Evolutionary conservation across 1,140 invertebrate species (phyloP), one percentile per base, ranked within the genome.

Genomic region (Limonius californicus): DNA sequence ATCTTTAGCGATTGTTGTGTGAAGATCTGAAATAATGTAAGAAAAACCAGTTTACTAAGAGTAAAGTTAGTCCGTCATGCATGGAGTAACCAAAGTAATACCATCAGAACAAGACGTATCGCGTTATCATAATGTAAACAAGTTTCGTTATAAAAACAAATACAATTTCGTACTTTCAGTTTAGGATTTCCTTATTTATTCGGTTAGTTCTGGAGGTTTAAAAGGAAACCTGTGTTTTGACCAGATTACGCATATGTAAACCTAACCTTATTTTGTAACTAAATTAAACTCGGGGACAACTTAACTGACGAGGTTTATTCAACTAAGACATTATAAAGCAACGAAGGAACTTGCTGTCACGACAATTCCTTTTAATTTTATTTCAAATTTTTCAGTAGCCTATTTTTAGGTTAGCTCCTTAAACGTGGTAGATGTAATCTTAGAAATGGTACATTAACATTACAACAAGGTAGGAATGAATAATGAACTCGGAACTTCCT

Each of bases 1-100:
- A 27, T 27, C 23, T 27, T 27, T 27, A 27, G 23, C 9, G 23
- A 27, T 27, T 27, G 23, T 27, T 27, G 23, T 27, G 9, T 27
- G 23, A 27, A 27, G 23, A 45, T 45, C 45, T 50, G 45, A 18
- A 50, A 50, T 50, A 21, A 50, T 50, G 19, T 50, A 50, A 50
- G 45, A 50, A 50, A 50, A 50, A 50, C 45, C 45, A 19, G 45
- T 50, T 50, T 50, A 50, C 16, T 50, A 12, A 6, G 14, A 50
- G 16, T 14, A 27, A n/a, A 45, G 45, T 14, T 21, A 14, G n/a
- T 18, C n/a, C 45, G 45, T 50, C 45, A 50, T 8, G 45, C 45
- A 14, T 50, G 45, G 7, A 50, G 45, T 18, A 27, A 27, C 23
- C 9, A 27, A 27, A 27, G 23, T 27, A 27, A 14, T 50, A 50